Evolutionary conservation across 2,888 invertebrate genomes (phyloP).

Genomic region (Eilema depressum): DNA sequence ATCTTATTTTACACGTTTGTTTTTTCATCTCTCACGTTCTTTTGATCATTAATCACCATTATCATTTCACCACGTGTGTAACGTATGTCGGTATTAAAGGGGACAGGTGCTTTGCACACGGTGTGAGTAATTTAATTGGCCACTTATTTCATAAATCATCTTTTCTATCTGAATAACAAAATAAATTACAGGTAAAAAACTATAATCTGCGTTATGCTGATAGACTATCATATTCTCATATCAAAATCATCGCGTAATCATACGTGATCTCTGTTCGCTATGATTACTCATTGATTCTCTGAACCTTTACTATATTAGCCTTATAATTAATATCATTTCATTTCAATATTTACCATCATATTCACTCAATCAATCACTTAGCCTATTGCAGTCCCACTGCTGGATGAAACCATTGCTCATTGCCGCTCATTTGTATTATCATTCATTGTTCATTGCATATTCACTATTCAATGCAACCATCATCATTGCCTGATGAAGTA

Average conservation of each 20-base stretch:
- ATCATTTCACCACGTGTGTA: conserved; percentile 40
- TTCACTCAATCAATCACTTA: neutral
- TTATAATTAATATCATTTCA: neutral
- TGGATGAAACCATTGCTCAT: too few relatives aligned
- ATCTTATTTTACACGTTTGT: conserved; percentile 56
- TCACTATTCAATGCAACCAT: conserved; percentile 7
- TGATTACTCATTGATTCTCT: neutral
- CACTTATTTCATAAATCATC: conserved; percentile 13
- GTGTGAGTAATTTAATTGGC: conserved; percentile 18
- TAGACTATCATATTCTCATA: neutral
- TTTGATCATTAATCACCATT: conserved; percentile 46
- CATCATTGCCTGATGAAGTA: conserved; percentile 47
- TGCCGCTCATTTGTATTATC: neutral
- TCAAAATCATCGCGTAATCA: neutral
- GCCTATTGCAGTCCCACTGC: too few relatives aligned
- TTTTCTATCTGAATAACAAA: conserved; percentile 8
- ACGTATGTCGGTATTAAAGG: conserved; percentile 32
- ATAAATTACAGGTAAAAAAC: neutral
- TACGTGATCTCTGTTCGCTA: neutral
- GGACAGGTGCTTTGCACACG: conserved; percentile 36
- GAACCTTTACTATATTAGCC: neutral
- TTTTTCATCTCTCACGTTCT: conserved; percentile 41
- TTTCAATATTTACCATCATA: conserved; percentile 1
- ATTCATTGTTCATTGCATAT: conserved; percentile 5
- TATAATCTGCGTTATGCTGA: neutral